Percentiles rank a stretch among this genome's conserved stretches.
Conservation (phyloP, 2,797 vertebrate genomes). For the Tarsius wallacei region DNA sequence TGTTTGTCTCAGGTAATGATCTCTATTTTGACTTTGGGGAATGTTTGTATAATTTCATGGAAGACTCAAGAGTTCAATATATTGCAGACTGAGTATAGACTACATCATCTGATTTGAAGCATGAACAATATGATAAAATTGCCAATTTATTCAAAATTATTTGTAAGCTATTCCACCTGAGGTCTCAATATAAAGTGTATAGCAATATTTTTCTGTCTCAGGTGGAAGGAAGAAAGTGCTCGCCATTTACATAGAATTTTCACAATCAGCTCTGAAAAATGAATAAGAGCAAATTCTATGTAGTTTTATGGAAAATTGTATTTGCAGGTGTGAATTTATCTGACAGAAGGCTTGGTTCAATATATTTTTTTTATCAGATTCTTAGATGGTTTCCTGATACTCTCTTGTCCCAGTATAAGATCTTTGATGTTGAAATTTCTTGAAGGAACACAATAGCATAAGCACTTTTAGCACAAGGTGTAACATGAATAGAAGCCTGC, state of each 20-base stretch:
- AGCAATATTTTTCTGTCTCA: neutral
- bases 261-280: neutral
- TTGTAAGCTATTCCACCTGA: neutral
- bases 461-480: neutral
- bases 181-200: neutral
- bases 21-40: neutral
- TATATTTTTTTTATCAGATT: neutral
- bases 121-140: neutral
- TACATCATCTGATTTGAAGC: neutral
- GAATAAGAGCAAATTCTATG: neutral
- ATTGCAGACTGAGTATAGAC: neutral
- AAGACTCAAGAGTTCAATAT: neutral
- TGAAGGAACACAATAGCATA: neutral
- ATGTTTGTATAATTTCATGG: neutral
- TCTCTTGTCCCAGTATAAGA: neutral
- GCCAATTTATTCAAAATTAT: neutral
- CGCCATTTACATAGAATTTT: neutral
- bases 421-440: slow-evolving; percentile 11
- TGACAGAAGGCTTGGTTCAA: neutral
- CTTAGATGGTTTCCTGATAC: neutral
- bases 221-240: neutral
- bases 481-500: neutral
- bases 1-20: neutral
- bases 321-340: neutral
- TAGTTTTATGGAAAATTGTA: neutral